These are phyloP conservation scores for Apotomis turbidana DNA, from an alignment of 2,888 invertebrate genomes.

Conservation along the genomic window DNA sequence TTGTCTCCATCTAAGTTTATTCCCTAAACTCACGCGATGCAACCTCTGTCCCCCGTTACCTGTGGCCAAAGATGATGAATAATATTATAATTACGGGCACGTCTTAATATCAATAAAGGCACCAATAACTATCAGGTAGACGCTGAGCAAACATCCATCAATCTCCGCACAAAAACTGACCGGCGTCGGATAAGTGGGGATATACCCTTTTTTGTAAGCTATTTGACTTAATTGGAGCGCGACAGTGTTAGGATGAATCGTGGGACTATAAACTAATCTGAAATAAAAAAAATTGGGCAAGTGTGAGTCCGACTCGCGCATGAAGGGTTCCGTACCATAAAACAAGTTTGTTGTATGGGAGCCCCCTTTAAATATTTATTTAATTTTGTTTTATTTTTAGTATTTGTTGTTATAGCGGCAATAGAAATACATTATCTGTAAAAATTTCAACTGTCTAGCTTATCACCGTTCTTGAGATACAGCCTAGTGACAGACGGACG, in stretches of 20 bases:
- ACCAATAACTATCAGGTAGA: slow-evolving; percentile 64
- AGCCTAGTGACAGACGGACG: too few species aligned
- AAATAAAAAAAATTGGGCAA: too few species aligned
- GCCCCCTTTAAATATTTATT: too few species aligned
- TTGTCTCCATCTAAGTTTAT: not conserved
- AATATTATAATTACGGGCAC: slow-evolving; percentile 67
- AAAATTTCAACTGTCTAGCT: too few species aligned
- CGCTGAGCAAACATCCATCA: slow-evolving; percentile 78
- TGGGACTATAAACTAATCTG: too few species aligned
- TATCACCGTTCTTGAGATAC: too few species aligned
- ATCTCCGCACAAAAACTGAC: slow-evolving; percentile 66
- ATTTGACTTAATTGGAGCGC: not conserved
- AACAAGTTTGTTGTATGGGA: too few species aligned
- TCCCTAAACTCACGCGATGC: not conserved
- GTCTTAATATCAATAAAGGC: slow-evolving; percentile 76
- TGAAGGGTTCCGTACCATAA: too few species aligned
- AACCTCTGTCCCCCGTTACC: slow-evolving; percentile 19
- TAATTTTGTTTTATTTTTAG: too few species aligned
- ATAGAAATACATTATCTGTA: too few species aligned
- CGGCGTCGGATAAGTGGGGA: slow-evolving; percentile 54
- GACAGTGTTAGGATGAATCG: not conserved
- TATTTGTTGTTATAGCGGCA: too few species aligned
- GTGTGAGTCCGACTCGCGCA: too few species aligned
- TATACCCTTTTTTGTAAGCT: slow-evolving; percentile 39
- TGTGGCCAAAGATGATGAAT: slow-evolving; percentile 56